Percentiles rank a stretch among this genome's conserved stretches.
Evolutionary conservation across 35 echinoderm and acorn worm genomes (phyloP).

Genomic region (Apostichopus californicus): DNA sequence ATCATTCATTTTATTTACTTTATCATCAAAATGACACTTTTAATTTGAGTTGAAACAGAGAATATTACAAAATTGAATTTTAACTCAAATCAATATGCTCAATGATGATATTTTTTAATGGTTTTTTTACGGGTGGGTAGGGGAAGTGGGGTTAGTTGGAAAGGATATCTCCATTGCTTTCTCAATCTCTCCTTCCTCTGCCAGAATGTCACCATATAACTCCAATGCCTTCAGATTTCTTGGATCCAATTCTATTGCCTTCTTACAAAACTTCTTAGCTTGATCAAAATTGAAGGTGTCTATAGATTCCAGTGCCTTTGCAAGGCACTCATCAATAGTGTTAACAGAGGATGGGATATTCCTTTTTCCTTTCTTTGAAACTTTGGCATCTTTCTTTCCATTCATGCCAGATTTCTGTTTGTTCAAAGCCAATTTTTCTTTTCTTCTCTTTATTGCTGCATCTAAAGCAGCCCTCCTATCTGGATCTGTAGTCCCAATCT

Average conservation of each 20-base stretch:
- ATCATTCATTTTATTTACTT: too few species aligned
- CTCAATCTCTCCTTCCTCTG: constrained; percentile 78
- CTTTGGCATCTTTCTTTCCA: constrained; percentile 9
- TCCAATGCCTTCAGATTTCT: constrained; percentile 71
- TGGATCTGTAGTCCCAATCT: not conserved
- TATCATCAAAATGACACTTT: too few species aligned
- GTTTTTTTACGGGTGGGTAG: not conserved
- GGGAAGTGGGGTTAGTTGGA: not conserved
- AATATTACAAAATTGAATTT: too few species aligned
- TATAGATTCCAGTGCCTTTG: constrained; percentile 73
- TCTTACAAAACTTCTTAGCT: constrained; percentile 80
- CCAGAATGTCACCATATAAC: constrained; percentile 69
- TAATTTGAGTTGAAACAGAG: too few species aligned
- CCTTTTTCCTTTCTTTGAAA: not conserved
- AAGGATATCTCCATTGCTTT: constrained; percentile 96
- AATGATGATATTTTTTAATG: not conserved
- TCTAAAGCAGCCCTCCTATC: constrained; percentile 36
- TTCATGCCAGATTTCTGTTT: not conserved
- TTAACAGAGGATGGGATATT: not conserved
- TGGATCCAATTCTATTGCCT: constrained; percentile 72
- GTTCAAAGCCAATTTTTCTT: constrained; percentile 8
- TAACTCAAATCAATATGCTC: too few species aligned
- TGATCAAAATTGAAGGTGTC: constrained; percentile 85
- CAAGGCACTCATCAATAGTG: constrained; percentile 1
- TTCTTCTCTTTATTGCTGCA: constrained; percentile 16